Base-by-base conservation (phyloP, 2,888 invertebrate species). In the Microplitis manilae region DNA sequence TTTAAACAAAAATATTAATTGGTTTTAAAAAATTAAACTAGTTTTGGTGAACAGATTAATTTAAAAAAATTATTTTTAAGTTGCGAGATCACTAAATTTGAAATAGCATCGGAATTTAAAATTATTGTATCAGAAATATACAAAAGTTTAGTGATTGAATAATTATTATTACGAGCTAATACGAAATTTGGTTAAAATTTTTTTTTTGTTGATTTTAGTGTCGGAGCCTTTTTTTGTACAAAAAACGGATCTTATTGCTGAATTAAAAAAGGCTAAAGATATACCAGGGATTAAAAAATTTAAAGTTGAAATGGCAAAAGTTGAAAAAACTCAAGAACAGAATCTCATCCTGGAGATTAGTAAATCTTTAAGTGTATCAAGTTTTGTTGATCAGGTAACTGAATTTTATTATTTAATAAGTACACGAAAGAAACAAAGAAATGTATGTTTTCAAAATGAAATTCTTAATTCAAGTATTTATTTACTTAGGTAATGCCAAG, bases 201-300 rank as follows among this genome's bases (percentile, higher is more conserved):
- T 40, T 13, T 13, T 39, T 38, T 94, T 61, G 92, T 94, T 76
- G 67, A 20, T 76, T 78, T 20, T 92, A 79, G 92, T 91, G 72
- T 91, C 91, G 65, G 95, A 95, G 80, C 93, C 94, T 68, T 96
- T 94, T 90, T 92, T 94, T 84, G 92, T 93, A 72, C 95, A 94
- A 81, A 96, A 96, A 90, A 95, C 94, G 39, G 96, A 97, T 89
- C 91, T 98, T 69, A 97, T 98, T 81, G 97, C 97, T 68, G 98
- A 98, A 87, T 91, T 98, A 79, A 97, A 97, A 90, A 94, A 96
- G 92, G 96, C 97, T 67, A 97, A 95, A 90, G 97, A 97, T 88
- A 96, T 97, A 80, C 95, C 96, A 1, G 97, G 97, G n/a, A 97
- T 98, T 75, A 96, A 95, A 90, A 97, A 97, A 90, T 90, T 97